Percentiles rank a stretch among this genome's conserved stretches.
These are phyloP conservation scores for Sicus ferrugineus DNA, from an alignment of 2,888 invertebrate species.

Conservation along the genomic window DNA sequence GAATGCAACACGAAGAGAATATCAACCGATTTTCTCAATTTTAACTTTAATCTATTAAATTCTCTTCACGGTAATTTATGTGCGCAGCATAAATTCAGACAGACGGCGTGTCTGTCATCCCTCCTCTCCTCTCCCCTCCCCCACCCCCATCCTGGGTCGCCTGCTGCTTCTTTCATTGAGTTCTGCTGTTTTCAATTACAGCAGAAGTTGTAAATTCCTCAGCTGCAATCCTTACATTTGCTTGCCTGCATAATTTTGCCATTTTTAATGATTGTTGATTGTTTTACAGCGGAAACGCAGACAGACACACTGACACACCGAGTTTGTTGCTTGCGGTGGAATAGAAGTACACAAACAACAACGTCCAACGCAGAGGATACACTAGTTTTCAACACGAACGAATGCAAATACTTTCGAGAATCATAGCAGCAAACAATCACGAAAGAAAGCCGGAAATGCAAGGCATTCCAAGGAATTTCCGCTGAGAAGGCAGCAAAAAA, in stretches of 20 bases:
- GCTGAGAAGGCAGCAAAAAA: constrained; percentile 4
- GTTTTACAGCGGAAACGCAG: constrained; percentile 41
- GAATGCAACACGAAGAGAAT: too few species aligned
- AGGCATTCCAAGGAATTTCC: constrained; percentile 29
- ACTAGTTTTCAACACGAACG: constrained; percentile 23
- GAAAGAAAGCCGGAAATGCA: constrained; percentile 30
- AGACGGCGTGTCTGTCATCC: too few species aligned
- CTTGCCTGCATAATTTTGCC: constrained; percentile 53
- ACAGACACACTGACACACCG: constrained; percentile 9
- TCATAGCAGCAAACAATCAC: constrained; percentile 25
- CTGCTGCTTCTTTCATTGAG: too few species aligned
- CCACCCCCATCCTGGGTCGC: too few species aligned
- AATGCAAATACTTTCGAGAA: constrained; percentile 18
- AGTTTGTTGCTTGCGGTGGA: not conserved
- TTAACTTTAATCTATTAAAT: too few species aligned
- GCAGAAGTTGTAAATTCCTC: constrained; percentile 12
- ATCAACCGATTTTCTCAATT: too few species aligned
- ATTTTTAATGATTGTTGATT: constrained; percentile 57
- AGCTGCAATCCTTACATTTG: constrained; percentile 15
- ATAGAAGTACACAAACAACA: not conserved
- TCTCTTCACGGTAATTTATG: too few species aligned
- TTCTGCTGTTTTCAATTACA: constrained; percentile 11
- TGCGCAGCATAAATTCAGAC: too few species aligned
- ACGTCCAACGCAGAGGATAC: not conserved
- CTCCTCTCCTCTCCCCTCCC: too few species aligned